Evolutionary conservation across 2,797 vertebrate genomes (phyloP), one percentile per base, ranked within the genome.

Genomic region (Euphonia xanthogaster): DNA sequence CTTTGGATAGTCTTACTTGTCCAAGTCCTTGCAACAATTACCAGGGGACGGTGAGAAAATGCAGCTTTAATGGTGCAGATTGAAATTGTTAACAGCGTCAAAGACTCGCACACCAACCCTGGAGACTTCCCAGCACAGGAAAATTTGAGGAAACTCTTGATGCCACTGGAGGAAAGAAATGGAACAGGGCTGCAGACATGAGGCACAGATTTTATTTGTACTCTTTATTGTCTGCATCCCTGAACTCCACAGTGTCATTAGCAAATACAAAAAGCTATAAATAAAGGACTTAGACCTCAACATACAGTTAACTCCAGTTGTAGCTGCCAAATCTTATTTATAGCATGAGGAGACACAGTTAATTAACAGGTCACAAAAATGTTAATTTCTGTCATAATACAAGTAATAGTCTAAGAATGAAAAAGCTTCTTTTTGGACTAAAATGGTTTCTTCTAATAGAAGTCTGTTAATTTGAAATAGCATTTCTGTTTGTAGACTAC

Each of bases 1-100:
- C 98, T 98, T 98, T 98, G 98, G 97, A 97, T 97, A 97, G 97
- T 97, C 95, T 40, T 74, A 80, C 97, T 97, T 97, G 97, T 97
- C 97, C 92, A 93, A 97, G 97, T 97, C 95, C 91, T 97, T 93
- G 91, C 96, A 97, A 95, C 97, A 97, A 97, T 98, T 97, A 97
- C 95, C 97, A 95, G 96, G 96, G 97, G 97, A 96, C 7, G 9
- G 93, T 91, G 93, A 24, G 97, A 96, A 98, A 97, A 97, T 42
- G 91, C 93, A 89, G 91, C 61, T 91, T 92, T 97, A 97, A 96
- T 97, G 96, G 89, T 50, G 83, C 73, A 91, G 94, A 91, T 78
- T 94, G 97, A 96, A 97, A 97, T 98, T 97, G 96, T 94, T 61
- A 94, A 83, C 93, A 94, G 94, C 74, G 92, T 88, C 96, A 89